A percentile compares a stretch with the other conserved stretches of the same genome.
Conservation (phyloP, 2,113 vertebrate species). For the Synchiropus splendidus region DNA sequence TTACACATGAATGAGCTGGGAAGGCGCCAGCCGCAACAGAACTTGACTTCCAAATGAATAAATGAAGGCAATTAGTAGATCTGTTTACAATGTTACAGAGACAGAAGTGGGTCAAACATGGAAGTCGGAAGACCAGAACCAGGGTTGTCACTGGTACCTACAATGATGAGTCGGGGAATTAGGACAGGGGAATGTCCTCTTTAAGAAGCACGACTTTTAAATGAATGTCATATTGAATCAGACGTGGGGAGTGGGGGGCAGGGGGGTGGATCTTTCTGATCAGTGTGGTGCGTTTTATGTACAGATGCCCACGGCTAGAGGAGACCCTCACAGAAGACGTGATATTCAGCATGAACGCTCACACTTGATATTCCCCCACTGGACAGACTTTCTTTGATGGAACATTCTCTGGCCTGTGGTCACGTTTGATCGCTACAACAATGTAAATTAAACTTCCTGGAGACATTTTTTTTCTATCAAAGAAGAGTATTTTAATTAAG, state of each 20-base stretch:
- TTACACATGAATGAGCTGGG: slow-evolving; percentile 55
- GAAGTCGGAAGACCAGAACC: slow-evolving; percentile 37
- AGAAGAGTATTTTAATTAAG: neutral
- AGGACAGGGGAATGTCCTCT: slow-evolving; percentile 50
- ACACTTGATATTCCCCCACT: slow-evolving; percentile 32
- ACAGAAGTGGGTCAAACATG: slow-evolving; percentile 64
- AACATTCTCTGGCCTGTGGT: slow-evolving; percentile 26
- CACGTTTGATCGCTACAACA: slow-evolving; percentile 26
- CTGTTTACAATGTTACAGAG: slow-evolving; percentile 59
- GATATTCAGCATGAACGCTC: slow-evolving; percentile 29
- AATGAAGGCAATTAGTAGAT: slow-evolving; percentile 66
- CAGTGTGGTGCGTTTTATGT: slow-evolving; percentile 33
- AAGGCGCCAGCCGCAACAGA: slow-evolving; percentile 48
- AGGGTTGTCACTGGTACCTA: slow-evolving; percentile 46
- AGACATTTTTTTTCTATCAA: slow-evolving; percentile 5
- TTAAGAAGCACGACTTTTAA: slow-evolving; percentile 60
- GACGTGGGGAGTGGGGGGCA: slow-evolving; percentile 33
- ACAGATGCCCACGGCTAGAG: slow-evolving; percentile 27
- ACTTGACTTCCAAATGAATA: slow-evolving; percentile 67
- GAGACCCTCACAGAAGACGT: slow-evolving; percentile 13
- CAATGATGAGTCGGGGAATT: slow-evolving; percentile 49
- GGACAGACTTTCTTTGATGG: slow-evolving; percentile 36
- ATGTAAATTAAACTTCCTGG: slow-evolving; percentile 26
- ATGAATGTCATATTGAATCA: slow-evolving; percentile 58
- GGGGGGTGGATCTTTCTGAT: slow-evolving; percentile 36